Evolutionary conservation across 2,888 invertebrate genomes (phyloP).

Genomic region (Cheilosia variabilis): DNA sequence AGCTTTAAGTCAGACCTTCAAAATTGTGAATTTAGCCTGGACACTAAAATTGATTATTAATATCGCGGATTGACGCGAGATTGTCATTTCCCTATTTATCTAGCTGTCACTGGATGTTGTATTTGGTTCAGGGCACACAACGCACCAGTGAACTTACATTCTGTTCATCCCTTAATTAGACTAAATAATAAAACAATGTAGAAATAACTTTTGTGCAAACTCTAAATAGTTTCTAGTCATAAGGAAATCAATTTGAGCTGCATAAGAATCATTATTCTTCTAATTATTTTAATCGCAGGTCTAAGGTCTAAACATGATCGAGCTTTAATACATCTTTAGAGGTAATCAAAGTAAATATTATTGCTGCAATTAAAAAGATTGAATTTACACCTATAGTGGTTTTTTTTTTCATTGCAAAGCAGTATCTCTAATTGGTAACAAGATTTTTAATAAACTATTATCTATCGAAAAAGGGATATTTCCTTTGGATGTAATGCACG

Average conservation of each 20-base stretch:
- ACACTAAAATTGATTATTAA: too few relatives aligned
- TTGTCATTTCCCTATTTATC: too few relatives aligned
- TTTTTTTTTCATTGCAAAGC: background rate
- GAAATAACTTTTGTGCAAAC: background rate
- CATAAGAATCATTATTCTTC: background rate
- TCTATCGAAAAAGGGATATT: conserved; percentile 10
- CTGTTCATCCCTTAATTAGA: background rate
- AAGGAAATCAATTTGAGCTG: conserved; percentile 21
- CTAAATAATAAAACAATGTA: background rate
- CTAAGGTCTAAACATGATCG: background rate
- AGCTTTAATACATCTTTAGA: conserved; percentile 6
- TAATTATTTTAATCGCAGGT: conserved; percentile 12
- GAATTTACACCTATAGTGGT: conserved; percentile 11
- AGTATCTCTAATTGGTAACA: conserved; percentile 12
- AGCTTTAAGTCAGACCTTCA: too few relatives aligned
- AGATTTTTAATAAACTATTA: conserved; percentile 22
- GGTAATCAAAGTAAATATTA: background rate
- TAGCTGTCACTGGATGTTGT: too few relatives aligned
- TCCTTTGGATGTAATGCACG: conserved; percentile 8
- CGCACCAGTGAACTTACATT: too few relatives aligned
- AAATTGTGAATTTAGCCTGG: too few relatives aligned
- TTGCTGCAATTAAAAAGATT: conserved; percentile 12
- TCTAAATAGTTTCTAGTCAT: background rate
- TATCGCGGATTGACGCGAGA: too few relatives aligned
- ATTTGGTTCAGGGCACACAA: too few relatives aligned